These are phyloP conservation scores for Alces alces DNA, from an alignment of 2,113 vertebrate genomes.

Conservation along the genomic window DNA sequence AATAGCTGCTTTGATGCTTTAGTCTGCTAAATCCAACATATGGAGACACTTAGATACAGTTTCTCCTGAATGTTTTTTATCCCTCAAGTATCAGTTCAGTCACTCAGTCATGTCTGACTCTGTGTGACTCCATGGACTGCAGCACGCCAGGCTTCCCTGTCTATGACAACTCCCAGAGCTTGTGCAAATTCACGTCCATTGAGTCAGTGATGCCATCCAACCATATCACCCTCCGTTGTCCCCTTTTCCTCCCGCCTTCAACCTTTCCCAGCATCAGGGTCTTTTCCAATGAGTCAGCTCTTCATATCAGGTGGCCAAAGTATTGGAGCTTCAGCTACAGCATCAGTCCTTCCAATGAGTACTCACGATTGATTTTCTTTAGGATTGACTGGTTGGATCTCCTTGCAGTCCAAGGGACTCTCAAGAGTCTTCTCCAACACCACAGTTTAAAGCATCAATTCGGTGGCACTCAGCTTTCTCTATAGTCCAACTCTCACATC, in stretches of 20 bases:
- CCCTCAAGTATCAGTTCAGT: background rate
- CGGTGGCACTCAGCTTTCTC: background rate
- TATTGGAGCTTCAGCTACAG: background rate
- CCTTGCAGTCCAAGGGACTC: background rate
- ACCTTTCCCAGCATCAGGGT: background rate
- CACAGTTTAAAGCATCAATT: background rate
- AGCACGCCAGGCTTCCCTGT: background rate
- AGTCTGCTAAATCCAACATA: constrained; percentile 15
- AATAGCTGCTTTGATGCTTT: background rate
- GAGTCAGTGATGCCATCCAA: background rate
- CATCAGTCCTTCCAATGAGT: background rate
- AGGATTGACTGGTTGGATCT: background rate
- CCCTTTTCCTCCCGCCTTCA: background rate
- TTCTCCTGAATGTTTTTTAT: background rate
- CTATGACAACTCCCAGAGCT: background rate
- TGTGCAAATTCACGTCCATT: background rate
- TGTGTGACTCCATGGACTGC: background rate
- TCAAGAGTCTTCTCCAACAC: background rate
- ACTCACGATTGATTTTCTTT: background rate
- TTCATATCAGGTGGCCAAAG: background rate
- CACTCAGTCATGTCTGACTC: background rate
- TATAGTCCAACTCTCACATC: background rate
- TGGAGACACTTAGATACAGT: background rate
- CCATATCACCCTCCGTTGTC: background rate
- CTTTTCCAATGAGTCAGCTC: background rate